phyloP scores from a whole-genome alignment of 2,888 invertebrate species.

The Brachyopa scutellaris region DNA sequence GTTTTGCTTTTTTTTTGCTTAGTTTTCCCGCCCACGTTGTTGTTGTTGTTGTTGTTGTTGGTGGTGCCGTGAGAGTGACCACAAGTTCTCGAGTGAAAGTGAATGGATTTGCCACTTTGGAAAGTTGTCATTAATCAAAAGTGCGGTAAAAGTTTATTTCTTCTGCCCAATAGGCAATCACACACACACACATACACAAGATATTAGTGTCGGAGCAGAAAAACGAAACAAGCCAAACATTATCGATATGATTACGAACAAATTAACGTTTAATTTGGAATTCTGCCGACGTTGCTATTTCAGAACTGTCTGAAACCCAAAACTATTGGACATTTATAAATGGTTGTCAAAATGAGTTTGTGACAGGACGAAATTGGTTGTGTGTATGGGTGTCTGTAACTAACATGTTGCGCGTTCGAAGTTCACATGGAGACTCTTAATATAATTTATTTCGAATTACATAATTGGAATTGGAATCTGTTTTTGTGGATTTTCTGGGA shows the following conservation, averaged over 20 bases:
- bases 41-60: background rate
- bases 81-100: slow-evolving; percentile 57
- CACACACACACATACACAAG: background rate
- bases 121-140: slow-evolving; percentile 70
- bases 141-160: slow-evolving; percentile 43
- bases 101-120: slow-evolving; percentile 66
- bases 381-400: no score
- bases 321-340: slow-evolving; percentile 52
- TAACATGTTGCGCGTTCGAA: slow-evolving; percentile 11
- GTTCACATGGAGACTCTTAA: background rate
- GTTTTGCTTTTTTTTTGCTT: slow-evolving; percentile 29
- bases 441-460: slow-evolving; percentile 26
- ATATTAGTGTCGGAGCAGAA: background rate
- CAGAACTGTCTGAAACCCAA: background rate
- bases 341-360: slow-evolving; percentile 37
- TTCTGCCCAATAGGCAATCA: background rate
- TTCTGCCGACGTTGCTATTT: slow-evolving; percentile 26
- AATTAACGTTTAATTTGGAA: slow-evolving; percentile 55
- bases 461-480: background rate
- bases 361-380: slow-evolving; percentile 27
- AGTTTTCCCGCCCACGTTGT: background rate
- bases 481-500: background rate
- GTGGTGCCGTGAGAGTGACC: background rate
- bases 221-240: background rate
- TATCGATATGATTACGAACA: slow-evolving; percentile 53